Percentiles rank a stretch among this genome's conserved stretches.
Evolutionary conservation across 2,888 invertebrate species (phyloP).

Genomic region (Aquatica leii): DNA sequence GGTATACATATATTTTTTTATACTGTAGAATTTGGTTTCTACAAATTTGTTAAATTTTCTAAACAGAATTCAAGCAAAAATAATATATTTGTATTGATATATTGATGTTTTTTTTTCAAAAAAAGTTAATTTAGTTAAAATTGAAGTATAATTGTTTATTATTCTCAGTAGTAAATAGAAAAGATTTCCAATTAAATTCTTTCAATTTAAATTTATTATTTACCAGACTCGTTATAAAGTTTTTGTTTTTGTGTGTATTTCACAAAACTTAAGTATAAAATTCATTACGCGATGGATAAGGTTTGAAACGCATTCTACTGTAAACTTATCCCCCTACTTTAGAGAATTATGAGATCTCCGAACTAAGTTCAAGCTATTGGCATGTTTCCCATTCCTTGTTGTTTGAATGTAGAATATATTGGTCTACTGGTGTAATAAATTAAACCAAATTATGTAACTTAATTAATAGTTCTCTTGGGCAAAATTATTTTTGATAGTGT

Average conservation of each 20-base stretch:
- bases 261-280: conserved; percentile 18
- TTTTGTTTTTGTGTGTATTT: conserved; percentile 15
- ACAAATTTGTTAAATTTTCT: too few species aligned
- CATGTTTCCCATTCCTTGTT: conserved; percentile 30
- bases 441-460: conserved; percentile 25
- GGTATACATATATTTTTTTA: too few species aligned
- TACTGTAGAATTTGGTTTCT: too few species aligned
- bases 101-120: too few species aligned
- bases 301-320: conserved; percentile 25
- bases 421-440: conserved; percentile 20
- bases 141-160: too few species aligned
- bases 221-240: not conserved
- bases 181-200: not conserved
- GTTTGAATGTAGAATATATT: conserved; percentile 24
- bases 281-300: conserved; percentile 31
- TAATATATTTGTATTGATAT: too few species aligned
- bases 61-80: too few species aligned
- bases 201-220: conserved; percentile 1
- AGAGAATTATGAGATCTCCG: conserved; percentile 31
- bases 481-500: conserved; percentile 9
- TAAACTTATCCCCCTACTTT: conserved; percentile 28
- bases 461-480: conserved; percentile 19
- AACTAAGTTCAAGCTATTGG: conserved; percentile 29
- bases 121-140: too few species aligned
- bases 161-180: too few species aligned